phyloP scores from a whole-genome alignment of 1,140 invertebrate species.

The Drosophila repleta region DNA sequence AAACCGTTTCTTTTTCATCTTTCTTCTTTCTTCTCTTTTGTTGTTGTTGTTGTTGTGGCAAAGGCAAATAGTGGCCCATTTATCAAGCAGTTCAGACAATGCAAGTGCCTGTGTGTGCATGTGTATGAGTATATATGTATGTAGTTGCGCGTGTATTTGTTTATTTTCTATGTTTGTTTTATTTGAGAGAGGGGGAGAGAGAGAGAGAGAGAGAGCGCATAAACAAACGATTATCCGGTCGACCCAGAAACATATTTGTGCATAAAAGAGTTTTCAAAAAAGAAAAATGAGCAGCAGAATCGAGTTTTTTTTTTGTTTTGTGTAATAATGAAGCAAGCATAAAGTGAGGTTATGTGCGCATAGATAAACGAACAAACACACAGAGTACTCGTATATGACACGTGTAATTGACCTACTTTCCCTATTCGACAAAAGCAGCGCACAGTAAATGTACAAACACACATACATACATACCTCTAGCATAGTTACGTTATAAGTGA shows the following conservation, averaged over 20 bases:
- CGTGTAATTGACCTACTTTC: conserved; percentile 82
- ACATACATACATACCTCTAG: background rate
- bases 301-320: conserved; percentile 12
- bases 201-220: too few species aligned
- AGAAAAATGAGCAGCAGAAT: conserved; percentile 16
- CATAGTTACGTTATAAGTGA: conserved; percentile 12
- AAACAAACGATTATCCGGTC: conserved; percentile 45
- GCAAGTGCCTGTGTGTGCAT: conserved; percentile 5
- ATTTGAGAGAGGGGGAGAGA: too few species aligned
- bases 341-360: conserved; percentile 19
- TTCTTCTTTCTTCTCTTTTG: background rate
- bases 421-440: conserved; percentile 63
- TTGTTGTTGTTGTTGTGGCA: too few species aligned
- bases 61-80: conserved; percentile 16
- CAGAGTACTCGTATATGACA: conserved; percentile 51
- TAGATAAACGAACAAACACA: conserved; percentile 3
- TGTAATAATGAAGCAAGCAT: conserved; percentile 33
- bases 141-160: conserved; percentile 12
- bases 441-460: conserved; percentile 4
- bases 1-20: background rate
- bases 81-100: conserved; percentile 44
- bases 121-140: background rate
- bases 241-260: conserved; percentile 48
- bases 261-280: conserved; percentile 14
- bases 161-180: conserved; percentile 24